Evolutionary conservation across 2,888 invertebrate genomes (phyloP), one percentile per base, ranked within the genome.

Genomic region (Glaucopsyche alexis): DNA sequence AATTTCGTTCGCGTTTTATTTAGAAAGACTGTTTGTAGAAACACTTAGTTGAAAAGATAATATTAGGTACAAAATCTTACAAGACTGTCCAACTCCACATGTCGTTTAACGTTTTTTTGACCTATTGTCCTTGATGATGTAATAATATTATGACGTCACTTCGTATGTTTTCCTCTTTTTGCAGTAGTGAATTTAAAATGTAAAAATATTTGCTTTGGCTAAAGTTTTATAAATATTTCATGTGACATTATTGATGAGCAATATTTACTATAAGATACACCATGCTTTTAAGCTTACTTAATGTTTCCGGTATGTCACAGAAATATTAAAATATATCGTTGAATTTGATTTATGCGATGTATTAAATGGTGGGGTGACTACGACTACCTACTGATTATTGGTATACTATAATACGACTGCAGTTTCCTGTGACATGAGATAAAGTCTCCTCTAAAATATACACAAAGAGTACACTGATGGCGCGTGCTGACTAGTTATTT

Each of bases 401-500:
- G 16, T n/a, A 16, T 16, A 52, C 52, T 16, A 66, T 42, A 66
- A 66, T 42, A 66, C 42, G n/a, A 42, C 11, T 2, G 42, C 9
- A 69, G 49, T 69, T 69, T 69, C 69, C 69, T 49, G 45, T 67
- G 67, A 11, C 45, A 67, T 16, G 11, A 67, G 45, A 67, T 19
- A 67, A 67, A 11, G 45, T 7, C 29, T 29, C 60, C 29, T 60
- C 55, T 16, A 16, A 55, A 19, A 52, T 60, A 11, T 7, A 29
- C 13, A 38, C 29, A 38, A 38, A 60, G 47, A 49, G 14, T 60
- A 38, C 29, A 47, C 47, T 47, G 11, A 19, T 14, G 67, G 45
- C 67, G 69, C 69, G 69, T 69, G 69, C 69, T 49, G 45, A 13
- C 16, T 19, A 47, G 69, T 47, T n/a, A n/a, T n/a, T n/a, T n/a